A percentile compares a stretch with the other conserved stretches of the same genome.
These are phyloP conservation scores for Pantala flavescens DNA, from an alignment of 1,140 invertebrate genomes.

Conservation along the genomic window DNA sequence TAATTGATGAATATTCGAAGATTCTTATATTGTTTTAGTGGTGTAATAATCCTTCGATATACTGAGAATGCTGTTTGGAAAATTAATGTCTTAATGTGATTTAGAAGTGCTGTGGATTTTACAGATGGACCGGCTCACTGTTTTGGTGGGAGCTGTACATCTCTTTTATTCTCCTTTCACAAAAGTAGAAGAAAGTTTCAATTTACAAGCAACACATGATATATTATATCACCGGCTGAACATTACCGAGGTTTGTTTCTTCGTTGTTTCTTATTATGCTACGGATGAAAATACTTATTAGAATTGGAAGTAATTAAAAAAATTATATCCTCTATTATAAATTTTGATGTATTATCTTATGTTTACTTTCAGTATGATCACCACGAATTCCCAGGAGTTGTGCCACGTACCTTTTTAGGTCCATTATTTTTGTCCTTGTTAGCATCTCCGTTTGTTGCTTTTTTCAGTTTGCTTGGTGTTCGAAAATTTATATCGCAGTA, in stretches of 20 bases:
- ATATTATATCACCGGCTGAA: conserved; percentile 79
- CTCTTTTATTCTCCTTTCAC: conserved; percentile 87
- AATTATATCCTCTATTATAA: too few species aligned
- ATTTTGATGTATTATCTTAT: background rate
- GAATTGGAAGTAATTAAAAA: too few species aligned
- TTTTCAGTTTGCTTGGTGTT: conserved; percentile 55
- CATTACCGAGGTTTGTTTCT: conserved; percentile 62
- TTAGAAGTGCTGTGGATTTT: background rate
- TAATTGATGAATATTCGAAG: background rate
- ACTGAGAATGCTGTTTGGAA: too few species aligned
- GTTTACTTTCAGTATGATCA: conserved; percentile 83
- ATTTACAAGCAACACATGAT: conserved; percentile 96
- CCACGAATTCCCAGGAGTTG: conserved; percentile 94
- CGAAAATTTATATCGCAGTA: conserved; percentile 86
- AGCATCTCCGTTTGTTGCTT: conserved; percentile 60
- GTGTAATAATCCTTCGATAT: too few species aligned
- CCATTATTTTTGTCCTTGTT: conserved; percentile 73
- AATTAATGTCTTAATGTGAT: too few species aligned
- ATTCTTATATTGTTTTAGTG: background rate
- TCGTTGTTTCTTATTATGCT: background rate
- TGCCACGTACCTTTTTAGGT: conserved; percentile 92
- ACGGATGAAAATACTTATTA: too few species aligned
- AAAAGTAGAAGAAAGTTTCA: conserved; percentile 99
- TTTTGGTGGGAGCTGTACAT: conserved; percentile 58
- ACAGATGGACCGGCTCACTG: background rate